phyloP scores from a whole-genome alignment of 2,797 vertebrate species.

The Gallinago stenura region DNA sequence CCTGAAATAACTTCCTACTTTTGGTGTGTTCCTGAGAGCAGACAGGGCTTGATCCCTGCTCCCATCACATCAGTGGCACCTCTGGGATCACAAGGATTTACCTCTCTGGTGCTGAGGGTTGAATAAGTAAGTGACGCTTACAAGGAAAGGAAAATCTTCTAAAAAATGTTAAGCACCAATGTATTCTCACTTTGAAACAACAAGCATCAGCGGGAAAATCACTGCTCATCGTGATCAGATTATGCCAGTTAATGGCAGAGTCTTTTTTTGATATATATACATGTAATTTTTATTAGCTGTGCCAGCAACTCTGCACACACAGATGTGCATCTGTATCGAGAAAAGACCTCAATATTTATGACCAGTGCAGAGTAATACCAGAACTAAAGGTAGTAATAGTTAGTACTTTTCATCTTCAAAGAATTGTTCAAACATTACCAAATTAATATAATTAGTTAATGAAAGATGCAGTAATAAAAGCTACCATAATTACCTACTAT shows the following conservation, averaged over 20 bases:
- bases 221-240: background rate
- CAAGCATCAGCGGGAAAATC: background rate
- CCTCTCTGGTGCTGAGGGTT: background rate
- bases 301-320: background rate
- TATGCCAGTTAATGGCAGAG: background rate
- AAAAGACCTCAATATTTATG: constrained; percentile 7
- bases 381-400: constrained; percentile 16
- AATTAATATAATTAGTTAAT: constrained; percentile 76
- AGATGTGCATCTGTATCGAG: background rate
- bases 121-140: background rate
- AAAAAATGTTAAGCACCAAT: background rate
- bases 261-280: background rate
- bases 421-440: constrained; percentile 51
- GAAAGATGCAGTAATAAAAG: constrained; percentile 67
- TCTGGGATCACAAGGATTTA: background rate
- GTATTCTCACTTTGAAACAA: background rate
- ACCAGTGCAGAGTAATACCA: background rate
- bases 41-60: background rate
- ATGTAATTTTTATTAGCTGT: background rate
- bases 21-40: background rate
- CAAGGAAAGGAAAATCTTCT: background rate
- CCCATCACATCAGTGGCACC: background rate
- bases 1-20: background rate
- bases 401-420: constrained; percentile 67
- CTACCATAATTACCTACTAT: constrained; percentile 53